Conservation (phyloP, 2,888 invertebrate species). For the Drepanosiphum platanoidis region DNA sequence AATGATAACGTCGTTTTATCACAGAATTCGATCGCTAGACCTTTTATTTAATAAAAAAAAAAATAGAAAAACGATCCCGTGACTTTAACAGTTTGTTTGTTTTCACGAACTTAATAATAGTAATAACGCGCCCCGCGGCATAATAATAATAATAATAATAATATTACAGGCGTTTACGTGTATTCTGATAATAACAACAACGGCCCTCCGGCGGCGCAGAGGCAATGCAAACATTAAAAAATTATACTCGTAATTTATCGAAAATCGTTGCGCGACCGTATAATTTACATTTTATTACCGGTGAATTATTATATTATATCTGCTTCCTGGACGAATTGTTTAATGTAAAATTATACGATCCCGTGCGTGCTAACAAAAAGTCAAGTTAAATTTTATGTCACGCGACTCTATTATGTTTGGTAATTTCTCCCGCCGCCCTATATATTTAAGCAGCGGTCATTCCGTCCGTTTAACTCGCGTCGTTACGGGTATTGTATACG, state of each 20-base stretch:
- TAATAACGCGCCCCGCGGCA: neutral
- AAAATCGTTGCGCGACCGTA: neutral
- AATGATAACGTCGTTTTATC: no score
- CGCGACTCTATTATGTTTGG: neutral
- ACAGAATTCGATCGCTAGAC: no score
- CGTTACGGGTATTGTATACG: neutral
- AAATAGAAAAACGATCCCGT: neutral
- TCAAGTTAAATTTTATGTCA: conserved; percentile 1
- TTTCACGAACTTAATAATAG: neutral
- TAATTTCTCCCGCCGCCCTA: neutral
- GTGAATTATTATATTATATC: neutral
- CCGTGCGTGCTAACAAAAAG: neutral
- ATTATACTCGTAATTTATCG: neutral
- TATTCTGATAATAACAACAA: no score
- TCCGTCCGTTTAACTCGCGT: neutral
- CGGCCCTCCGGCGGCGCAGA: no score
- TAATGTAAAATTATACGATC: neutral
- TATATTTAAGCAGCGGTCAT: neutral
- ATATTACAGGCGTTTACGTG: neutral
- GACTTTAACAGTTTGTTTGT: neutral
- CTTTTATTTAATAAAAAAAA: no score
- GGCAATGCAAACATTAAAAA: neutral
- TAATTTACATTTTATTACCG: neutral
- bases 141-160: neutral
- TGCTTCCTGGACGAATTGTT: neutral